A percentile compares a stretch with the other conserved stretches of the same genome.
These are phyloP conservation scores for Napeogenes sylphis DNA, from an alignment of 2,888 invertebrate species.

Conservation along the genomic window DNA sequence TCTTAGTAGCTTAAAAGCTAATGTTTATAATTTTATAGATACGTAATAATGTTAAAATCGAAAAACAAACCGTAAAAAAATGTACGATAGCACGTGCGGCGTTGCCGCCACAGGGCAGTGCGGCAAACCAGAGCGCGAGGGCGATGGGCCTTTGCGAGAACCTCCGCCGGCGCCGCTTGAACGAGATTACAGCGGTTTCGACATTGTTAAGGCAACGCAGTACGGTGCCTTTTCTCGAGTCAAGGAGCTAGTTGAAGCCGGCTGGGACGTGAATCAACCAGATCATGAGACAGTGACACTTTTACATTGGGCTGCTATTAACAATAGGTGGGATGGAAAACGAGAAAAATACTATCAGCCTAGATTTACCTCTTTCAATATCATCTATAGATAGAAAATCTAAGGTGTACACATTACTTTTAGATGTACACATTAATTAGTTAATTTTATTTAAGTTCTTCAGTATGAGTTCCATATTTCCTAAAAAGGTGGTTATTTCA, in stretches of 20 bases:
- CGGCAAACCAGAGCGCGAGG: constrained; percentile 80
- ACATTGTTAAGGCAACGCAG: constrained; percentile 97
- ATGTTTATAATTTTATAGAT: constrained; percentile 10
- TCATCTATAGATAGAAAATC: not conserved
- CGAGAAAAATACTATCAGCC: not conserved
- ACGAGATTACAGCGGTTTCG: constrained; percentile 87
- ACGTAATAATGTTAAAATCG: constrained; percentile 22
- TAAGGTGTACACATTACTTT: too few relatives aligned
- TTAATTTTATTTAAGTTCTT: too few relatives aligned
- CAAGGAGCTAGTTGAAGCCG: constrained; percentile 92
- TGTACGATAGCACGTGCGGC: constrained; percentile 86
- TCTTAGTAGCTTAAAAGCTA: constrained; percentile 18
- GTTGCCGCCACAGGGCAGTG: constrained; percentile 82
- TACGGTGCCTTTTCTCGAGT: constrained; percentile 92
- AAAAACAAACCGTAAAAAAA: constrained; percentile 39
- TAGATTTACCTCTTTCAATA: not conserved
- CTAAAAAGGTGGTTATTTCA: too few relatives aligned
- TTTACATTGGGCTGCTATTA: constrained; percentile 99
- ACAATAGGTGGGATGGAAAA: constrained; percentile 81
- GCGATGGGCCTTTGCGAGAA: constrained; percentile 79
- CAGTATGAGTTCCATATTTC: too few relatives aligned
- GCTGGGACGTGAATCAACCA: constrained; percentile 95
- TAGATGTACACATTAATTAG: too few relatives aligned
- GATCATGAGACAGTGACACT: constrained; percentile 97
- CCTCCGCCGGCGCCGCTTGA: constrained; percentile 78